phyloP scores from a whole-genome alignment of 2,113 vertebrate species.

The Barbus barbus region DNA sequence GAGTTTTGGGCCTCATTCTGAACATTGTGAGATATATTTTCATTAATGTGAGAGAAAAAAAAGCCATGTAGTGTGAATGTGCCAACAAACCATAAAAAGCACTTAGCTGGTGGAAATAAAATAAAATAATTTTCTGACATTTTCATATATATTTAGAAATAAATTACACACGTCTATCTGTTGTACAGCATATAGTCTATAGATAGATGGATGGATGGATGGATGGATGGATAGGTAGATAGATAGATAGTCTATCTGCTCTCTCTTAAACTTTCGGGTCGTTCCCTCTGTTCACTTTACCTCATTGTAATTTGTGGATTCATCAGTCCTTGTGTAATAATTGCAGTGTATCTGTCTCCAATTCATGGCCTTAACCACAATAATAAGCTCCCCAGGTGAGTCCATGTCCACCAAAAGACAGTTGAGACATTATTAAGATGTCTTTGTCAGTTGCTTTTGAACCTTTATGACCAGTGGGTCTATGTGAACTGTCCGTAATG shows the following conservation, averaged over 20 bases:
- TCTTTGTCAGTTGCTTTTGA: conserved; percentile 32
- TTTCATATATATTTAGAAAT: neutral
- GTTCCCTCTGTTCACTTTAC: neutral
- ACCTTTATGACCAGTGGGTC: neutral
- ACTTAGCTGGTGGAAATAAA: neutral
- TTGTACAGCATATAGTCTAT: too few relatives aligned
- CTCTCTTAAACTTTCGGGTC: neutral
- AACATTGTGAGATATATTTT: conserved; percentile 34
- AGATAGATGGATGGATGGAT: too few relatives aligned
- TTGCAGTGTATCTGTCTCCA: conserved; percentile 40
- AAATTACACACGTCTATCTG: neutral
- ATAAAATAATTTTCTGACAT: neutral
- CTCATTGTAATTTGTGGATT: conserved; percentile 11
- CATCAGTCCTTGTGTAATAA: conserved; percentile 39
- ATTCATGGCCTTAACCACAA: conserved; percentile 35
- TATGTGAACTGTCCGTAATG: conserved; percentile 33
- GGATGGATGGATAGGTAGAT: too few relatives aligned
- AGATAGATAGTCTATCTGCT: too few relatives aligned
- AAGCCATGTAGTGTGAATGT: conserved; percentile 4
- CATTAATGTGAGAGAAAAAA: neutral
- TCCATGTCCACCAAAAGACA: conserved; percentile 20
- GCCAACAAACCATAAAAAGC: neutral
- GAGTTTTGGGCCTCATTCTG: conserved; percentile 51
- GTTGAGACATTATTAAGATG: conserved; percentile 43
- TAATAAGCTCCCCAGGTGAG: conserved; percentile 63